Percentiles rank a stretch among this genome's conserved stretches.
Evolutionary conservation across 2,113 vertebrate genomes (phyloP).

Genomic region (Paradoxurus hermaphroditus): DNA sequence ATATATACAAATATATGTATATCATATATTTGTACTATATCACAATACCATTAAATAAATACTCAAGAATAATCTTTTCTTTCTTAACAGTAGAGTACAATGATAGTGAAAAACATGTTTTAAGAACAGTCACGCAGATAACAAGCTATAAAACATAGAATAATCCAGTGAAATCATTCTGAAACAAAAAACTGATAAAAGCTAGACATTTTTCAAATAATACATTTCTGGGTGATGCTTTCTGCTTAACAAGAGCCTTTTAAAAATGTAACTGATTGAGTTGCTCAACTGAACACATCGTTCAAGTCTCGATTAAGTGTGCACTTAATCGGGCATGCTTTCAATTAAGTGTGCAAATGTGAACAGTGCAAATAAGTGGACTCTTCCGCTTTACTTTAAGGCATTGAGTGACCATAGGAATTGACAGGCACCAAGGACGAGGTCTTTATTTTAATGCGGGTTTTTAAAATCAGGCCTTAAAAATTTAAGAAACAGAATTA

Average conservation of each 20-base stretch:
- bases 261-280: slow-evolving; percentile 38
- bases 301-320: not conserved
- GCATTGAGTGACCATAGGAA: not conserved
- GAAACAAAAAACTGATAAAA: slow-evolving; percentile 77
- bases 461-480: slow-evolving; percentile 43
- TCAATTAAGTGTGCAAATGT: not conserved
- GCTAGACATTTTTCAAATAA: slow-evolving; percentile 78
- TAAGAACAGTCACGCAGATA: slow-evolving; percentile 73
- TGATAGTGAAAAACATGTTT: slow-evolving; percentile 76
- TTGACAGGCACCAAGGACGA: not conserved
- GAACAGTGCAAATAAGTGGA: not conserved
- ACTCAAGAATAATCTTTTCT: slow-evolving; percentile 60
- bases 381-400: not conserved
- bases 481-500: not conserved
- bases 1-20: too few species aligned
- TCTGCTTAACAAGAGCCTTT: slow-evolving; percentile 47
- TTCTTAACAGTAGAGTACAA: slow-evolving; percentile 44
- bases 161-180: slow-evolving; percentile 74
- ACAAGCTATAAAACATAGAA: slow-evolving; percentile 73
- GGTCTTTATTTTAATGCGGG: not conserved
- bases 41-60: slow-evolving; percentile 71
- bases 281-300: not conserved
- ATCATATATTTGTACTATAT: slow-evolving; percentile 38
- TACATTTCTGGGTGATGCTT: slow-evolving; percentile 65
- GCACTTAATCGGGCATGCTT: not conserved